Evolutionary conservation across 2,797 vertebrate genomes (phyloP).

Genomic region (Salarias fasciatus): DNA sequence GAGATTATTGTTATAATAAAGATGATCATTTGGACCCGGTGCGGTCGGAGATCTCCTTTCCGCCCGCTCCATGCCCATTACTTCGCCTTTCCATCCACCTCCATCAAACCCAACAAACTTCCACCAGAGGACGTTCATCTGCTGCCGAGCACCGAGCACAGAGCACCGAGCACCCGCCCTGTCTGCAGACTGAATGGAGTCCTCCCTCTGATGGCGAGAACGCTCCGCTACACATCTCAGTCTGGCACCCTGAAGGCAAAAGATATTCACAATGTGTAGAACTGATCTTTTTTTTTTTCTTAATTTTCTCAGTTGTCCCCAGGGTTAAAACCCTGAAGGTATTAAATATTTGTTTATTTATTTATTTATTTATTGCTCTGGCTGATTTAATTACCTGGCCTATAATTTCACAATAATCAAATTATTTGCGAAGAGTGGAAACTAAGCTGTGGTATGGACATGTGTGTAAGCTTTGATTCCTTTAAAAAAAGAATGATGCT

Average conservation of each 20-base stretch:
- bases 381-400: no score
- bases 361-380: background rate
- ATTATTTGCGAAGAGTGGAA: no score
- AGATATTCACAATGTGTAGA: background rate
- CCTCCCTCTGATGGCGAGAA: constrained; percentile 41
- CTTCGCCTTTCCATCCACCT: background rate
- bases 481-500: no score
- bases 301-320: background rate
- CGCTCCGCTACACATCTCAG: constrained; percentile 68
- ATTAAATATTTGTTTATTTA: background rate
- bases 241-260: background rate
- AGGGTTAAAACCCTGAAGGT: background rate
- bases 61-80: constrained; percentile 31
- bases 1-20: no score
- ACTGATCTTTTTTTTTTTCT: background rate
- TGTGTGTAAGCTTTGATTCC: no score
- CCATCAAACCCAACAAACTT: background rate
- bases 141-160: background rate
- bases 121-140: constrained; percentile 4
- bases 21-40: no score
- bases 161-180: no score
- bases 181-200: constrained; percentile 4
- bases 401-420: no score
- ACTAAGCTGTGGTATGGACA: no score
- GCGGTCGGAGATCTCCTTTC: no score